Base-by-base conservation (phyloP, 2,797 vertebrate species). In the Sebastes oblongus region DNA sequence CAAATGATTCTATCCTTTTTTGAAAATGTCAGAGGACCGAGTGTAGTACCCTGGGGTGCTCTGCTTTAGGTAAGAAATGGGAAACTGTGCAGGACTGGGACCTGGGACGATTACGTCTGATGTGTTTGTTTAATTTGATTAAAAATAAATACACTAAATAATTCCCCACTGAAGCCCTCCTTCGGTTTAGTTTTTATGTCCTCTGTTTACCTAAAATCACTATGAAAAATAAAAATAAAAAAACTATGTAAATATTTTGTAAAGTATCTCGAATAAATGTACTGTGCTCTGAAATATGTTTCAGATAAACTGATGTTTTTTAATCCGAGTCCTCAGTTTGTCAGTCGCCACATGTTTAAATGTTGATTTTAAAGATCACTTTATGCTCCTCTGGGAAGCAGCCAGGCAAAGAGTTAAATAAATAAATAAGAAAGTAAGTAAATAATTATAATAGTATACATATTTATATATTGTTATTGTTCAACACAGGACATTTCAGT, bases 161-260 rank as follows among this genome's bases (percentile, higher is more conserved):
- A 67, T 84, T 39, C 20, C 13, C 36, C 14, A 14, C 18, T n/a
- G 29, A 64, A 46, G 70, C 27, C 8, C 55, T 70, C 22, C 8
- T 64, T 25, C 20, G 0, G 16, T 78, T 72, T 76, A 10, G 3
- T 68, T 74, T 84, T 80, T 1, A 24, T 69, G 0, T 46, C 16
- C 16, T 83, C 72, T 76, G 36, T 13, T 82, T 64, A 16, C 65
- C 11, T 8, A 83, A 77, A 76, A 22, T 75, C 29, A 75, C 72
- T 74, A 74, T 81, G 69, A 66, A 77, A 75, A 84, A 66, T 83
- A 59, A 88, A 91, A 81, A 76, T 30, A 30, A 39, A 65, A 65
- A 64, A 27, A 60, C 7, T 27, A 71, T 96, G 94, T 96, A 96
- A 95, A 96, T 96, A 95, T 90, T 89, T 84, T 95, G 94, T 95